Percentiles rank a stretch among this genome's conserved stretches.
Conservation (phyloP, 2,113 vertebrate genomes). For the Maccullochella peelii region DNA sequence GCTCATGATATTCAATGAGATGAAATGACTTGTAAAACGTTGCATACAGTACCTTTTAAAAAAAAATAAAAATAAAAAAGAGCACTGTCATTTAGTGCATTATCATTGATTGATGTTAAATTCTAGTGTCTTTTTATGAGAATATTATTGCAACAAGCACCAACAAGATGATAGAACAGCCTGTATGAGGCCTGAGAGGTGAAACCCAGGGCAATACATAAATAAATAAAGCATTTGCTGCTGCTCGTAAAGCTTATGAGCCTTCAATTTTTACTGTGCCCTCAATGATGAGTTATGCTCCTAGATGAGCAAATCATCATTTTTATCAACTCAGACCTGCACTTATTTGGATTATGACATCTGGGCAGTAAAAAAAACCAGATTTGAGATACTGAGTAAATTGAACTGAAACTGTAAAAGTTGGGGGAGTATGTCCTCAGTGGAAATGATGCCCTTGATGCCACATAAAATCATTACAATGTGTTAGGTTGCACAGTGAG, state of each 20-base stretch:
- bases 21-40: no score
- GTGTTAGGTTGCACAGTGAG: background rate
- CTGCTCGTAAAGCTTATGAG: slow-evolving; percentile 26
- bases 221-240: background rate
- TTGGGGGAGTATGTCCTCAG: background rate
- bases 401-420: background rate
- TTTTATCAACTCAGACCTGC: slow-evolving; percentile 8
- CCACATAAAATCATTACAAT: background rate
- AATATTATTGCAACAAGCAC: background rate
- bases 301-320: slow-evolving; percentile 9
- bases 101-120: background rate
- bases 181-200: slow-evolving; percentile 1
- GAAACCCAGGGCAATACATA: background rate
- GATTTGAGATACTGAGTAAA: background rate
- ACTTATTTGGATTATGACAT: slow-evolving; percentile 11
- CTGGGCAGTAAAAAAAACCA: slow-evolving; percentile 3
- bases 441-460: background rate
- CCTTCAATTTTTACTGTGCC: background rate
- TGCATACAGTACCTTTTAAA: background rate
- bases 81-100: background rate
- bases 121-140: background rate
- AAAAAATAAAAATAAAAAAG: background rate
- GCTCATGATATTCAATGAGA: no score
- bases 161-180: background rate
- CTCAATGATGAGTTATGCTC: background rate